phyloP scores from a whole-genome alignment of 2,888 invertebrate species.

The Sipunculus nudus region DNA sequence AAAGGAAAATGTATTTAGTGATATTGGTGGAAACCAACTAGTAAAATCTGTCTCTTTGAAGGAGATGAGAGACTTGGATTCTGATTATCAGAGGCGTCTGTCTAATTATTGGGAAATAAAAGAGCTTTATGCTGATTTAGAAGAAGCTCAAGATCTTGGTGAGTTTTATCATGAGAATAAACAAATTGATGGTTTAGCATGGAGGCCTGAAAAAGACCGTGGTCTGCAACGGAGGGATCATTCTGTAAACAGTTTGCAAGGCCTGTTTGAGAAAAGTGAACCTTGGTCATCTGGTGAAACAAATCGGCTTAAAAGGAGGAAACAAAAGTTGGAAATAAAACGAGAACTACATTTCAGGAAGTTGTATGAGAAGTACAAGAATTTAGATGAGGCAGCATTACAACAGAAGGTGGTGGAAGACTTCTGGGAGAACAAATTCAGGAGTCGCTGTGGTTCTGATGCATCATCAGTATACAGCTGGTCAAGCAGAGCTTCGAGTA shows the following conservation, averaged over 20 bases:
- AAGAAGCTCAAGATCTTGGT: conserved; percentile 81
- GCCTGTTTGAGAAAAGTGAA: conserved; percentile 39
- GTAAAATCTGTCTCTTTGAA: no score
- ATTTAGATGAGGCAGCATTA: conserved; percentile 28
- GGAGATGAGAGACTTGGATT: no score
- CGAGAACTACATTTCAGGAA: conserved; percentile 31
- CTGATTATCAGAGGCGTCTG: no score
- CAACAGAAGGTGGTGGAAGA: conserved; percentile 20
- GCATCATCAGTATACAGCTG: conserved; percentile 15
- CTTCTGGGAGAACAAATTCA: not conserved
- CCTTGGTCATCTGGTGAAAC: conserved; percentile 11
- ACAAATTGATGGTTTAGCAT: conserved; percentile 78
- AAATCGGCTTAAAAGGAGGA: conserved; percentile 4
- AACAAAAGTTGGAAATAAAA: conserved; percentile 18
- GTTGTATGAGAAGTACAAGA: conserved; percentile 34
- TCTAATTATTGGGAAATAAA: no score
- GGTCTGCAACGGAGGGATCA: conserved; percentile 84
- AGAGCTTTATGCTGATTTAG: conserved; percentile 79
- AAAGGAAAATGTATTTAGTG: no score
- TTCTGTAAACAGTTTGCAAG: conserved; percentile 83
- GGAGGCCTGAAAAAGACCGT: conserved; percentile 77
- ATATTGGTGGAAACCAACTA: no score
- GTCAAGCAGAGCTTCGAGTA: not conserved
- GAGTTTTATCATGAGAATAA: conserved; percentile 84
- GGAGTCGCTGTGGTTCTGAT: conserved; percentile 18